A percentile compares a stretch with the other conserved stretches of the same genome.
phyloP scores from a whole-genome alignment of 2,113 vertebrate species.

The Crypturellus undulatus region DNA sequence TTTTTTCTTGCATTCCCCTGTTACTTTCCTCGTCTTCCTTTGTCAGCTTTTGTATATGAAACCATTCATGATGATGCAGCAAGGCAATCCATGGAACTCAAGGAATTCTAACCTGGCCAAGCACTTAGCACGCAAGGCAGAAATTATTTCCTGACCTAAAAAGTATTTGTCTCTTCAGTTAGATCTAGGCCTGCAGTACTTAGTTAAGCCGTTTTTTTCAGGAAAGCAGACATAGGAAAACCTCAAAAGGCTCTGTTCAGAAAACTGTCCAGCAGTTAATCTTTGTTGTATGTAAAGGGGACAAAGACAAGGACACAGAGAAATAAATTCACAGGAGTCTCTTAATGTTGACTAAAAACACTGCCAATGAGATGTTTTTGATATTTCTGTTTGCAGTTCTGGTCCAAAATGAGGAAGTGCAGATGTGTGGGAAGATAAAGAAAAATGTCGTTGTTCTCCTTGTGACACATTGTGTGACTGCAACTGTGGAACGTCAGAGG shows the following conservation, averaged over 20 bases:
- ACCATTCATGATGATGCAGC: not conserved
- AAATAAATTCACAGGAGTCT: constrained; percentile 42
- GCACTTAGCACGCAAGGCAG: not conserved
- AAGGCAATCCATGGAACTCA: constrained; percentile 20
- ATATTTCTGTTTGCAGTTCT: constrained; percentile 54
- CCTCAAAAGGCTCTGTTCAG: not conserved
- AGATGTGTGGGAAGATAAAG: constrained; percentile 46
- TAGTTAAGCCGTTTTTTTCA: not conserved
- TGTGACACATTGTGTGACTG: constrained; percentile 9
- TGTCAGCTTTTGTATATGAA: constrained; percentile 37
- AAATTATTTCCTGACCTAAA: not conserved
- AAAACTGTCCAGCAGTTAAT: not conserved
- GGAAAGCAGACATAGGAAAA: constrained; percentile 6
- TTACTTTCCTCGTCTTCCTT: constrained; percentile 25
- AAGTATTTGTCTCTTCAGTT: not conserved
- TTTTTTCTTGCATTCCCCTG: not conserved
- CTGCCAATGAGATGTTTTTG: constrained; percentile 15
- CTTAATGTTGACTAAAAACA: constrained; percentile 56
- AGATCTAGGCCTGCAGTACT: not conserved
- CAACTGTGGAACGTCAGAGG: not conserved
- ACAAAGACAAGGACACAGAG: not conserved
- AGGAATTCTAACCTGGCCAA: constrained; percentile 15
- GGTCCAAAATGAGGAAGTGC: constrained; percentile 47
- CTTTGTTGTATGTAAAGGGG: not conserved
- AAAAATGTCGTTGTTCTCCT: constrained; percentile 24